Conservation (phyloP, 2,797 vertebrate species). For the Tarsius wallacei region DNA sequence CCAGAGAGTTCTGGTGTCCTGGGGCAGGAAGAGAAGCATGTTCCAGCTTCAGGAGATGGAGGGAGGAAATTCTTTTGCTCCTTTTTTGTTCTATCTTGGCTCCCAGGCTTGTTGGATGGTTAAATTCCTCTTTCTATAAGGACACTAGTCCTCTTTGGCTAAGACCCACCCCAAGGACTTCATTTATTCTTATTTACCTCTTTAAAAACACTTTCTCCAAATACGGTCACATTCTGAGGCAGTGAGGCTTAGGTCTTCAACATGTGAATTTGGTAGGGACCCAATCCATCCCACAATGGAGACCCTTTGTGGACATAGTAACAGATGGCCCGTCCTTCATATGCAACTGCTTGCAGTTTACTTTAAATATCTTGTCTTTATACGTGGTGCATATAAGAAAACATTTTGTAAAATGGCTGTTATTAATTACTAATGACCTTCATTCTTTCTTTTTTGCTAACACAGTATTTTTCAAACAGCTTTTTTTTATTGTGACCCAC, state of each 20-base stretch:
- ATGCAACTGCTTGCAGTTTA: neutral
- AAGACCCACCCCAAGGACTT: neutral
- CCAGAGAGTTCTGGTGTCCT: neutral
- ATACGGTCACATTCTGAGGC: neutral
- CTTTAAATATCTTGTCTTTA: neutral
- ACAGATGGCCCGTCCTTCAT: neutral
- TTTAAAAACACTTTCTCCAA: neutral
- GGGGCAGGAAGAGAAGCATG: neutral
- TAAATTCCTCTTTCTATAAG: neutral
- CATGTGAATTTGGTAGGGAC: neutral
- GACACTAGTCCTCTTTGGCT: neutral
- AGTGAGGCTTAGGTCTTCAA: neutral
- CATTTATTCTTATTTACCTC: neutral
- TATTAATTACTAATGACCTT: neutral
- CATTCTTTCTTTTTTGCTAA: neutral
- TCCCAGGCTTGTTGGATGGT: neutral
- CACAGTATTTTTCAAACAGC: constrained; percentile 19
- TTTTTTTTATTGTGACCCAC: neutral
- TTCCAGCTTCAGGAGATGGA: neutral
- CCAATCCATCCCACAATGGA: neutral
- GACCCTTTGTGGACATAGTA: neutral
- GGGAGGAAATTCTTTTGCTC: neutral
- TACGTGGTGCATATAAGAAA: neutral
- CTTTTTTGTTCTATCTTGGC: neutral
- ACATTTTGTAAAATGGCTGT: neutral